phyloP scores from a whole-genome alignment of 2,113 vertebrate genomes.

The Heloderma charlesbogerti region DNA sequence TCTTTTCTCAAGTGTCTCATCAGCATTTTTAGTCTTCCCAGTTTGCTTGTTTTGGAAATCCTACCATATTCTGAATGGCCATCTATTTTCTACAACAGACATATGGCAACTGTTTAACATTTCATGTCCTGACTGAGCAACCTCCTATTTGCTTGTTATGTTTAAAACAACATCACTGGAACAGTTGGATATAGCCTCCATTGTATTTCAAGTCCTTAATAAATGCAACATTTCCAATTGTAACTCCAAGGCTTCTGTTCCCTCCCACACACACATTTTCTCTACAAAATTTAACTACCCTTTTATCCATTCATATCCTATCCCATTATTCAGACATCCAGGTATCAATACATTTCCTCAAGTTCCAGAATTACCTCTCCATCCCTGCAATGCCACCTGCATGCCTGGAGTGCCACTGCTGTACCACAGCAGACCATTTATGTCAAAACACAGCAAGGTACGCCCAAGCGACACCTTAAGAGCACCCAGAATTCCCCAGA shows the following conservation, averaged over 20 bases:
- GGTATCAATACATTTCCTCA: not conserved
- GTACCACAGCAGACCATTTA: not conserved
- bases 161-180: constrained; percentile 30
- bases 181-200: not conserved
- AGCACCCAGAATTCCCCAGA: no score
- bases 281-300: not conserved
- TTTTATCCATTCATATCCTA: not conserved
- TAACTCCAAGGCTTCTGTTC: not conserved
- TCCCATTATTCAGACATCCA: not conserved
- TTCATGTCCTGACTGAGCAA: not conserved
- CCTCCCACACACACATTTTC: not conserved
- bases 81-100: constrained; percentile 12
- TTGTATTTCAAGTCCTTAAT: not conserved
- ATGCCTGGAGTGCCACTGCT: not conserved
- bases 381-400: not conserved
- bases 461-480: not conserved
- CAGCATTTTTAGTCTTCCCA: not conserved
- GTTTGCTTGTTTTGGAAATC: constrained; percentile 34
- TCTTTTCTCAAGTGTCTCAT: constrained; percentile 7
- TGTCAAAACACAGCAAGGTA: not conserved
- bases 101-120: not conserved
- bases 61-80: constrained; percentile 4
- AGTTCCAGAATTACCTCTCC: not conserved
- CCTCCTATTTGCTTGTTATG: not conserved
- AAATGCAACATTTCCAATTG: not conserved